These are phyloP conservation scores for Oreochromis spilurus DNA, from an alignment of 2,113 vertebrate genomes.

Conservation along the genomic window DNA sequence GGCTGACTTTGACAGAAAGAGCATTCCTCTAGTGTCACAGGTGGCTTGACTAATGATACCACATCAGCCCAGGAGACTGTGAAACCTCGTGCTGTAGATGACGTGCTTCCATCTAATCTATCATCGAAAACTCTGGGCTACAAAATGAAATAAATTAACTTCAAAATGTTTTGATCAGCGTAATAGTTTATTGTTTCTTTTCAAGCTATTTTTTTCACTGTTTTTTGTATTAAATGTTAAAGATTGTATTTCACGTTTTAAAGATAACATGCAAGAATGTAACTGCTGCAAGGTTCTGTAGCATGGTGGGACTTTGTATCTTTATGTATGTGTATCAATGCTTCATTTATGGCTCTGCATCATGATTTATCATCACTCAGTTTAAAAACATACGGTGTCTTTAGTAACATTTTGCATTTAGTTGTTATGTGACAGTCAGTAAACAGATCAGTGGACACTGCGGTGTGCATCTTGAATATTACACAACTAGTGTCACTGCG, in stretches of 20 bases:
- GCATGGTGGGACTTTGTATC: background rate
- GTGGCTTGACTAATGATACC: background rate
- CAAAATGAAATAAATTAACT: background rate
- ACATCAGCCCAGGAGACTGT: background rate
- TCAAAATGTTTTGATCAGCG: background rate
- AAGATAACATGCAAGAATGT: background rate
- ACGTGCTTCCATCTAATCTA: background rate
- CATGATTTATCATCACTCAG: background rate
- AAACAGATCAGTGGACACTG: background rate
- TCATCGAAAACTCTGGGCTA: background rate
- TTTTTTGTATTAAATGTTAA: background rate
- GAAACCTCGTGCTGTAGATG: background rate
- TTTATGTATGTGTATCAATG: background rate
- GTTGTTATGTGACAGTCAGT: background rate
- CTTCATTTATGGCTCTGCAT: background rate
- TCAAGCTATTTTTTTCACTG: background rate
- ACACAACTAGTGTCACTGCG: background rate
- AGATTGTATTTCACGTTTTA: background rate
- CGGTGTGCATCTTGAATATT: background rate
- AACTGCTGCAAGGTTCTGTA: background rate
- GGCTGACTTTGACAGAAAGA: background rate
- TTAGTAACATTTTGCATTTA: background rate
- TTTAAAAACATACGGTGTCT: background rate
- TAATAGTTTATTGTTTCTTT: accelerated
- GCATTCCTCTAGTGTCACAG: background rate